Base-by-base conservation (phyloP, 2,113 vertebrate genomes). In the Podarcis muralis region DNA sequence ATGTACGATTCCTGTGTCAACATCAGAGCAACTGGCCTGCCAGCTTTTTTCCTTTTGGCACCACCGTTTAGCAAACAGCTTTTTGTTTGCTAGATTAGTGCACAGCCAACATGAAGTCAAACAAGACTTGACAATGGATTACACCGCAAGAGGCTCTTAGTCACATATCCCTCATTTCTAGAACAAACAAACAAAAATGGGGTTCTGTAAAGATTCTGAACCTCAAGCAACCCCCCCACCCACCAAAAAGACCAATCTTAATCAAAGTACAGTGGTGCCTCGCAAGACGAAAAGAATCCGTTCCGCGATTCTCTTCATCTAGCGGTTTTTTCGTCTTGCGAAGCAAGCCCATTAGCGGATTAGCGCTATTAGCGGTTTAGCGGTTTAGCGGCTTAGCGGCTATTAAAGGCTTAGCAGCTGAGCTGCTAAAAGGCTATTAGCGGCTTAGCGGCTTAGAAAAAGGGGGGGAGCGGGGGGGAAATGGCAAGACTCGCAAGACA, bases 21-120 rank as follows among this genome's bases (percentile, higher is more conserved):
- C 2, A 0, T 77, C 91, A 89, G 30, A 81, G 2, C 69, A 92
- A 22, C 84, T 78, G 35, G 85, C 83, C 82, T 53, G 11, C 9
- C 94, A 91, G 95, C 72, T 82, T 40, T 90, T 93, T 86, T 62
- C 86, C 86, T 22, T 86, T 87, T 74, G 78, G 72, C 35, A 90
- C 11, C 43, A 25, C 80, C 30, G 71, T 87, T 20, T 86, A 86
- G 68, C 68, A 85, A 91, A 59, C 62, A 88, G 53, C 18, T 32
- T 88, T 62, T 15, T 85, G 76, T 89, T 95, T 93, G 53, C 48
- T 90, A 89, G 94, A 87, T 27, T 68, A n/a, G 8, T 79, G 6
- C 23, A 6, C 8, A 81, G 75, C 48, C 89, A 79, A 65, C 9
- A 71, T 15, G 9, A 37, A 88, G 78, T 37, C 48, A 92, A 90